These are phyloP conservation scores for Yponomeuta malinellus DNA, from an alignment of 2,888 invertebrate genomes.

Conservation along the genomic window DNA sequence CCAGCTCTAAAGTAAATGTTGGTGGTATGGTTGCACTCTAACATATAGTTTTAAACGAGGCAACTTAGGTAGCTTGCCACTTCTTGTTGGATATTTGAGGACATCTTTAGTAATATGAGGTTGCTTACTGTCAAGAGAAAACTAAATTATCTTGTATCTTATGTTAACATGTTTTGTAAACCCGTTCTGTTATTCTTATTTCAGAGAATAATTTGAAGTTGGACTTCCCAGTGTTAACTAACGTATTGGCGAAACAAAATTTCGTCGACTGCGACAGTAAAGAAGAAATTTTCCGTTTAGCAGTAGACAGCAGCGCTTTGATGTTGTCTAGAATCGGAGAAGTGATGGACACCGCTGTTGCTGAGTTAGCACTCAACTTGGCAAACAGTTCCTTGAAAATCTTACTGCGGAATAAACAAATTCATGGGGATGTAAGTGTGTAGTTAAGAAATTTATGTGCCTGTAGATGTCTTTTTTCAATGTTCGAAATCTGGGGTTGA, in stretches of 20 bases:
- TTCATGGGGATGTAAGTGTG: conserved; percentile 29
- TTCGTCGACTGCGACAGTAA: conserved; percentile 26
- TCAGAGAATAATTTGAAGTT: conserved; percentile 3
- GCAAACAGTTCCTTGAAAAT: conserved; percentile 35
- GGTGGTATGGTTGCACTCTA: neutral
- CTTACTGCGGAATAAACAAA: conserved; percentile 24
- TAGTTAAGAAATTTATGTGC: neutral
- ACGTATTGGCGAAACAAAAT: conserved; percentile 27
- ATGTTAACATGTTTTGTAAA: neutral
- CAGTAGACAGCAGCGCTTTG: conserved; percentile 34
- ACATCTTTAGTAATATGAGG: conserved; percentile 66
- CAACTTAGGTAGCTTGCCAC: conserved; percentile 57
- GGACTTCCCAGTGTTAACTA: conserved; percentile 20
- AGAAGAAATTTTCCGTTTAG: conserved; percentile 28
- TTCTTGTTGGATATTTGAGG: conserved; percentile 39
- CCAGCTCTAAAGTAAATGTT: neutral
- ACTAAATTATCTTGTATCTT: neutral
- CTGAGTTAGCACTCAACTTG: conserved; percentile 30
- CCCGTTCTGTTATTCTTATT: conserved; percentile 17
- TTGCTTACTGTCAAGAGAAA: conserved; percentile 28
- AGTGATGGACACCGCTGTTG: conserved; percentile 24
- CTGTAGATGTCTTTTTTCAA: no score
- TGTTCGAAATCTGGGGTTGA: no score
- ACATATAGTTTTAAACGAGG: conserved; percentile 33
- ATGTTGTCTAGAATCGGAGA: conserved; percentile 28